These are phyloP conservation scores for Invenusta paracnida DNA, from an alignment of 2,888 invertebrate species.

Conservation along the genomic window DNA sequence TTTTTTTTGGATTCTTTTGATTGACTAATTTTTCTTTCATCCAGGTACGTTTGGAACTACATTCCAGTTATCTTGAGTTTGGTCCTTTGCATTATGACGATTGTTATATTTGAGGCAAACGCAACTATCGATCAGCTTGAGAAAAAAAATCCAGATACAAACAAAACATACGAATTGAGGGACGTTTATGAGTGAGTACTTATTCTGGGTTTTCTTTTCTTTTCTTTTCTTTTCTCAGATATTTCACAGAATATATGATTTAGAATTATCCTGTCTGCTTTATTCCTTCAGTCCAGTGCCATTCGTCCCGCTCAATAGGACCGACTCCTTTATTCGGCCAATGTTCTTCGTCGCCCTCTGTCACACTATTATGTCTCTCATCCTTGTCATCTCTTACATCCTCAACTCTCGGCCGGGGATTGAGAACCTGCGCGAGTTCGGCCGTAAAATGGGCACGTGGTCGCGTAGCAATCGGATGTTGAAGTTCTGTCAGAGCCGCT, in stretches of 20 bases:
- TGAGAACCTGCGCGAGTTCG: conserved; percentile 8
- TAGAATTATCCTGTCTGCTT: too few species aligned
- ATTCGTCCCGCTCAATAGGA: not conserved
- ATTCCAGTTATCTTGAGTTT: conserved; percentile 46
- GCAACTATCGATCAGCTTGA: not conserved
- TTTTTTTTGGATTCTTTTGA: too few species aligned
- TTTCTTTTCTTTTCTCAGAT: too few species aligned
- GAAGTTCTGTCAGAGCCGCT: not conserved
- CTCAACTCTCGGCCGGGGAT: conserved; percentile 35
- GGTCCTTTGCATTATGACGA: conserved; percentile 42
- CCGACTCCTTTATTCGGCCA: not conserved
- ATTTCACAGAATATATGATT: not conserved
- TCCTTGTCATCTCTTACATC: conserved; percentile 14
- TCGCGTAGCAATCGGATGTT: not conserved
- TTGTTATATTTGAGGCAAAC: conserved; percentile 42
- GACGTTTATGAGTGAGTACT: not conserved
- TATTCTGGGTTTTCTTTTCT: too few species aligned
- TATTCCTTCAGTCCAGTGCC: not conserved
- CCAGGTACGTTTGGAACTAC: conserved; percentile 41
- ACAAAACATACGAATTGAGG: too few species aligned
- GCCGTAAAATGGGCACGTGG: not conserved
- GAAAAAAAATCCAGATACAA: too few species aligned
- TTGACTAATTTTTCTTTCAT: not conserved
- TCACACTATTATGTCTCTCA: conserved; percentile 18
- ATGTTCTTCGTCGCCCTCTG: conserved; percentile 17